These are phyloP conservation scores for Steatocranus sp. DNA, from an alignment of 2,797 vertebrate species.

Conservation along the genomic window DNA sequence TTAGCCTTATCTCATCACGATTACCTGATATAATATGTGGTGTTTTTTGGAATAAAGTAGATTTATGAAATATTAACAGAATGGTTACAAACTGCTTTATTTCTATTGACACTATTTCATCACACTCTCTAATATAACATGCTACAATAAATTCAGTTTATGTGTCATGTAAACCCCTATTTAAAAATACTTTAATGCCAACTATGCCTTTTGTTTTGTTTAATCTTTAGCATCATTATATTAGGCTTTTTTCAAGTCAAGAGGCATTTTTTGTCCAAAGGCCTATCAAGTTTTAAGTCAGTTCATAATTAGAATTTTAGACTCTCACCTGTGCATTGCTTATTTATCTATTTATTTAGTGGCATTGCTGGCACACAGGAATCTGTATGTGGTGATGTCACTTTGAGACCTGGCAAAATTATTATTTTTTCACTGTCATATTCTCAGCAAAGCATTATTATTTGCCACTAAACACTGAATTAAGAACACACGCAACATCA, in stretches of 20 bases:
- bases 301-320: not conserved
- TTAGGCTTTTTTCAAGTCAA: not conserved
- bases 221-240: not conserved
- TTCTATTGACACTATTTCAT: not conserved
- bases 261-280: not conserved
- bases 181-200: not conserved
- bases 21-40: not conserved
- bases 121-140: not conserved
- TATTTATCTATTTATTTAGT: not conserved
- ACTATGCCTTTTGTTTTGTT: not conserved
- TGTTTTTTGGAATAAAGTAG: not conserved
- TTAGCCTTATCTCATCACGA: accelerated
- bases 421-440: not conserved
- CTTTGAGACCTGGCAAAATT: not conserved
- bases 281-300: not conserved
- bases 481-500: not conserved
- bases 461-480: not conserved
- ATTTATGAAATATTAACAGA: not conserved
- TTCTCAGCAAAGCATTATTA: not conserved
- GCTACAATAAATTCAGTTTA: not conserved
- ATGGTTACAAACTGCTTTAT: not conserved
- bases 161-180: not conserved
- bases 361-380: not conserved
- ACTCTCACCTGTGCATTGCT: not conserved
- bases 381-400: not conserved